Evolutionary conservation across 1,140 invertebrate genomes (phyloP).

Genomic region (Cydia pomonella): DNA sequence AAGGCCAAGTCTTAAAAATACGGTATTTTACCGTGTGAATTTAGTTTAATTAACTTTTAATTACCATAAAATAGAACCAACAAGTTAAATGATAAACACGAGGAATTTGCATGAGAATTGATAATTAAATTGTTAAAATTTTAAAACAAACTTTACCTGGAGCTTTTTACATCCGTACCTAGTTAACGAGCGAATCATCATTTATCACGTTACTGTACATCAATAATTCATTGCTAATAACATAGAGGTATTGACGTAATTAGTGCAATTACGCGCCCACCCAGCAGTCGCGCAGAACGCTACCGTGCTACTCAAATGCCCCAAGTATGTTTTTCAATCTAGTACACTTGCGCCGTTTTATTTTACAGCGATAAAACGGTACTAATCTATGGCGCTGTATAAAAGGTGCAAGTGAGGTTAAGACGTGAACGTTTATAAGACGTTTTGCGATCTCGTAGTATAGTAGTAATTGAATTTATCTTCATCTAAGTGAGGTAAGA

Average conservation of each 20-base stretch:
- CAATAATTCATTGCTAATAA: conserved; percentile 75
- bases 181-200: conserved; percentile 51
- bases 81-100: background rate
- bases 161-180: conserved; percentile 36
- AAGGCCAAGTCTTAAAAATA: background rate
- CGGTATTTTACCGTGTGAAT: background rate
- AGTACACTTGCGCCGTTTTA: background rate
- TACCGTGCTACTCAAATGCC: conserved; percentile 15
- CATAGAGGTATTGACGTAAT: conserved; percentile 70
- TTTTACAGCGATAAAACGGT: conserved; percentile 13
- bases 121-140: background rate
- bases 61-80: too few relatives aligned
- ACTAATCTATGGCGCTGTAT: conserved; percentile 6
- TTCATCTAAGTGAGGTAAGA: conserved; percentile 57
- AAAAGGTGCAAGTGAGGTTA: background rate
- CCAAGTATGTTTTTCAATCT: background rate
- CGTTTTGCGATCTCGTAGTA: conserved; percentile 39
- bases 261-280: conserved; percentile 74
- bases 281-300: conserved; percentile 47
- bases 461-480: conserved; percentile 67
- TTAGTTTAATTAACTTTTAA: too few relatives aligned
- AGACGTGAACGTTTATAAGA: background rate
- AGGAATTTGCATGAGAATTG: background rate
- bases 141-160: conserved; percentile 1
- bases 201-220: conserved; percentile 60